Conservation (phyloP, 1,140 invertebrate genomes). For the Rhopalosiphum maidis region DNA sequence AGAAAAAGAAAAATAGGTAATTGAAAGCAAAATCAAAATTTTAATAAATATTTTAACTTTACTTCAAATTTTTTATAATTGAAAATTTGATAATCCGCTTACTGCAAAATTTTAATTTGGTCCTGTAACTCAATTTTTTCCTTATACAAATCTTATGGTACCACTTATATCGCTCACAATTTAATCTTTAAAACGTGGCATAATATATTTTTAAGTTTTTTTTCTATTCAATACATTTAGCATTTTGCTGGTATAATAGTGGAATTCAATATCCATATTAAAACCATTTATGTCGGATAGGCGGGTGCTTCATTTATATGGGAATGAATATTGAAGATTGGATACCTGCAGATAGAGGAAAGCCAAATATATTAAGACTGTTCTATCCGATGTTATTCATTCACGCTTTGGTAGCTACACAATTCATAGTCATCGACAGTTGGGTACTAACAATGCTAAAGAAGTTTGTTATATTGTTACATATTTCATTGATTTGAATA, state of each 20-base stretch:
- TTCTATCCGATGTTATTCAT: conserved; percentile 77
- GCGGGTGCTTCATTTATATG: conserved; percentile 63
- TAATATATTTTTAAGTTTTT: conserved; percentile 62
- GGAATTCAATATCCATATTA: too few species aligned
- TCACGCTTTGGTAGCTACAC: conserved; percentile 95
- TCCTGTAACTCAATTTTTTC: too few species aligned
- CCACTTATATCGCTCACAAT: too few species aligned
- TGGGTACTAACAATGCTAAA: conserved; percentile 98
- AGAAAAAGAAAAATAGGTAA: too few species aligned
- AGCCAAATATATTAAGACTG: conserved; percentile 75
- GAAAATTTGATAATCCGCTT: too few species aligned
- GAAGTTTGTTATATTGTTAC: conserved; percentile 67
- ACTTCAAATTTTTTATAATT: too few species aligned
- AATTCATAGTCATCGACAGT: conserved; percentile 98
- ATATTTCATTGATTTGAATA: not conserved
- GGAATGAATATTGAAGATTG: not conserved
- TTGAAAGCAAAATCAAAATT: too few species aligned
- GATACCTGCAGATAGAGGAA: conserved; percentile 41
- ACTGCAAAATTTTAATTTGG: too few species aligned
- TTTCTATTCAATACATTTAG: too few species aligned
- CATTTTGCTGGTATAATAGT: too few species aligned
- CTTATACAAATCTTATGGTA: too few species aligned
- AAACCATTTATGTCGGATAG: conserved; percentile 62
- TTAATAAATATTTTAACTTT: too few species aligned
- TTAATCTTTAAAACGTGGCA: conserved; percentile 67